Evolutionary conservation across 2,888 invertebrate species (phyloP).

Genomic region (Agrilus cyanescens): DNA sequence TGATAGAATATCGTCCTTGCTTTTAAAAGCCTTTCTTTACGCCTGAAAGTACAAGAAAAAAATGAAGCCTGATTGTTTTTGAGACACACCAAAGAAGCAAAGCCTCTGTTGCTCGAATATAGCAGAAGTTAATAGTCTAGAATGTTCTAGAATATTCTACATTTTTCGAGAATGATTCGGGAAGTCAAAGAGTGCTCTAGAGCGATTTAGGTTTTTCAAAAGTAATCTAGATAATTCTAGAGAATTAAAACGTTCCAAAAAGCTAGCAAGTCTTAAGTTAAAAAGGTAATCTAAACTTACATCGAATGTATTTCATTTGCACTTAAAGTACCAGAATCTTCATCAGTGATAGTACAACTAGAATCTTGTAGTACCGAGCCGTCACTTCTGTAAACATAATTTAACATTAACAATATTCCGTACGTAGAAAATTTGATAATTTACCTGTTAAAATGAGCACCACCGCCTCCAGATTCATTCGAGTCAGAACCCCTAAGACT

Average conservation of each 20-base stretch:
- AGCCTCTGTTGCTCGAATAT: too few relatives aligned
- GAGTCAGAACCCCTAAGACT: conserved; percentile 46
- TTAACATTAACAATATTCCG: background rate
- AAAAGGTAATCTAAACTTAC: conserved; percentile 17
- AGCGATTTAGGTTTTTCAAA: too few relatives aligned
- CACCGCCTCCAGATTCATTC: conserved; percentile 24
- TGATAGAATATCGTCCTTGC: conserved; percentile 45
- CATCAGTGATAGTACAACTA: conserved; percentile 35
- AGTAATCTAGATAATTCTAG: too few relatives aligned
- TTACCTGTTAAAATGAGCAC: conserved; percentile 21
- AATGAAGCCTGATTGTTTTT: too few relatives aligned
- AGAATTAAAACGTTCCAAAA: background rate
- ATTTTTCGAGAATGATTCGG: too few relatives aligned
- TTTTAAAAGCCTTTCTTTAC: conserved; percentile 40
- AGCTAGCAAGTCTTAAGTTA: background rate
- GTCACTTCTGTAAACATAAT: conserved; percentile 21
- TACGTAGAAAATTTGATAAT: conserved; percentile 1
- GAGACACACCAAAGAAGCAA: too few relatives aligned
- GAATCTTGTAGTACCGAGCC: conserved; percentile 35
- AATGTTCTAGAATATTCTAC: too few relatives aligned
- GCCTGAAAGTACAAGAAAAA: conserved; percentile 27
- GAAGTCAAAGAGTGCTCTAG: too few relatives aligned
- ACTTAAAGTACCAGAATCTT: conserved; percentile 25
- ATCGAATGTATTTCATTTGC: conserved; percentile 18
- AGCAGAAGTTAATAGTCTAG: too few relatives aligned